These are phyloP conservation scores for Parascotia fuliginaria DNA, from an alignment of 2,888 invertebrate genomes.

Conservation along the genomic window DNA sequence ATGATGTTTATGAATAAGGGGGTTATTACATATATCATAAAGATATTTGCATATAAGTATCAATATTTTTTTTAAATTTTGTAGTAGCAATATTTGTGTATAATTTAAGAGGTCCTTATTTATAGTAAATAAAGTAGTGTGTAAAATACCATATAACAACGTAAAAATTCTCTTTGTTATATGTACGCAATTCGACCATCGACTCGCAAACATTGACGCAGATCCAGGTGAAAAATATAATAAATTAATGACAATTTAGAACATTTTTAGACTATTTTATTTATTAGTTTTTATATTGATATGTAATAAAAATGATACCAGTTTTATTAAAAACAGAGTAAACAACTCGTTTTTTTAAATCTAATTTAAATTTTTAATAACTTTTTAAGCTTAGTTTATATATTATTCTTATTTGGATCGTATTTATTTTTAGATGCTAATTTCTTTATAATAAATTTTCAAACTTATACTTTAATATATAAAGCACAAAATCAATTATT, in stretches of 20 bases:
- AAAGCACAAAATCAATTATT: constrained; percentile 2
- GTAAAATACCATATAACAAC: constrained; percentile 5
- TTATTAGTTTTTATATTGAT: neutral
- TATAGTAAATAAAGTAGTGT: neutral
- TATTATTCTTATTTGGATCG: too few relatives aligned
- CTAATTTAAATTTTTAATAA: too few relatives aligned
- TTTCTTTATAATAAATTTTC: neutral
- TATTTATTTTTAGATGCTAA: too few relatives aligned
- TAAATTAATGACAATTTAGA: constrained; percentile 1
- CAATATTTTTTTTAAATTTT: too few relatives aligned
- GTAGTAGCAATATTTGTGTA: too few relatives aligned
- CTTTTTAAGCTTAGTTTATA: too few relatives aligned
- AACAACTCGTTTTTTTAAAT: neutral
- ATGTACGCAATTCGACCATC: constrained; percentile 16
- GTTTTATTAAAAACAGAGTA: neutral
- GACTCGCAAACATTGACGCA: constrained; percentile 12
- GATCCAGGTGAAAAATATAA: constrained; percentile 15
- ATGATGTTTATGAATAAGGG: too few relatives aligned
- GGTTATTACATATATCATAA: too few relatives aligned
- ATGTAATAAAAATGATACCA: neutral
- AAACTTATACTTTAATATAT: neutral
- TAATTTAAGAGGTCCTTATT: neutral
- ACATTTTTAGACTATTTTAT: neutral
- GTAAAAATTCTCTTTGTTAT: constrained; percentile 22
- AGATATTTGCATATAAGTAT: too few relatives aligned